Conservation (phyloP, 92 coral and sea anemone species). For the Nematostella vectensis region DNA sequence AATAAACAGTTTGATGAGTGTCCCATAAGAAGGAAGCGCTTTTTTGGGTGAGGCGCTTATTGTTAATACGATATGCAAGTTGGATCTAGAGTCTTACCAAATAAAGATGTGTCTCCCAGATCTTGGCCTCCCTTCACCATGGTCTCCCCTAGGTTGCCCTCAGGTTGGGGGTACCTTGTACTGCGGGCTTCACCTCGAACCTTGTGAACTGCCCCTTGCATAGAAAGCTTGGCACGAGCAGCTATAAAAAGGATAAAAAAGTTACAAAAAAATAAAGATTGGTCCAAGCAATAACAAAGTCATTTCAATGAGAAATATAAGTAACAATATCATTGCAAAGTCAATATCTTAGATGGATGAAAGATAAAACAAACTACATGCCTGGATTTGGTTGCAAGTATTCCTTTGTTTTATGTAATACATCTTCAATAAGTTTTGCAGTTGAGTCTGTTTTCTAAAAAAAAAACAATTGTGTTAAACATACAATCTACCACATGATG, state of each 20-base stretch:
- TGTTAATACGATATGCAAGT: too few relatives aligned
- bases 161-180: conserved; percentile 85
- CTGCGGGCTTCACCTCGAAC: conserved; percentile 84
- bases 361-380: conserved; percentile 16
- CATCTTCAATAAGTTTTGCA: conserved; percentile 64
- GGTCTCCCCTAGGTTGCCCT: conserved; percentile 69
- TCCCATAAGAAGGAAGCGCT: background rate
- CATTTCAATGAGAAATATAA: background rate
- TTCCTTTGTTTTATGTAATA: conserved; percentile 72
- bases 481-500: too few relatives aligned
- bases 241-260: conserved; percentile 39
- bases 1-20: too few relatives aligned
- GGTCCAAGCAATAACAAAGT: background rate
- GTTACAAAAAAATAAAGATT: too few relatives aligned
- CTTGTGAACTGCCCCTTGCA: conserved; percentile 91
- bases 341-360: too few relatives aligned
- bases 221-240: conserved; percentile 88
- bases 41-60: background rate
- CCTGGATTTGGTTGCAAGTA: conserved; percentile 98
- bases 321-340: too few relatives aligned
- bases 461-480: background rate
- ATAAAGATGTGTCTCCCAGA: conserved; percentile 71
- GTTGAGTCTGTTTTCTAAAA: conserved; percentile 88
- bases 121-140: conserved; percentile 87
- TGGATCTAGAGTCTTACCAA: too few relatives aligned